Base-by-base conservation (phyloP, 2,888 invertebrate genomes). In the Lochmaea capreae region DNA sequence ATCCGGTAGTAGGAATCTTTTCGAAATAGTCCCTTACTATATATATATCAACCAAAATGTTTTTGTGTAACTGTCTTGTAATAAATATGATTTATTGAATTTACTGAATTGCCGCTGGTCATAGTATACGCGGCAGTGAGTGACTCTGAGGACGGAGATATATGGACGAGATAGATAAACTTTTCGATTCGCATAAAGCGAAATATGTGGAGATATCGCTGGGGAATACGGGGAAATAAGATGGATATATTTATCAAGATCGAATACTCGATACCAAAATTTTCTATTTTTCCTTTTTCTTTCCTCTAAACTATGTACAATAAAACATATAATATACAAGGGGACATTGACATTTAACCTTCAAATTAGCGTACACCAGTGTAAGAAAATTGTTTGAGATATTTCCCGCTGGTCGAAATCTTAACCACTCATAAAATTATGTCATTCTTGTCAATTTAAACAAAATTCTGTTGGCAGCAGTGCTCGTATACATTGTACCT, bases 71-170 rank as follows among this genome's bases (percentile, higher is more conserved):
- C 65, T 58, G 58, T 67, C 69, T 66, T 52, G 67, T 73, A 67
- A 73, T 72, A 72, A 68, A 75, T 83, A 81, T 84, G 85, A 85
- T 85, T 85, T 85, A 85, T 85, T 84, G 84, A 85, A 85, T 85
- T 84, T 85, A 80, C 81, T 83, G 81, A 83, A 84, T 81, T 80
- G 82, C 80, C 78, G 79, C 76, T 78, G 77, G 79, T 79, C 81
- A 78, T 77, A 54, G 26, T 54, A 65, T 82, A 81, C 81, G 78
- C 43, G 12, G 43, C n/a, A 43, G 67, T 46, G 67, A 67, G 43
- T 33, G 49, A 33, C 52, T 59, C 67, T 67, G 67, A 68, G 52
- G 68, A 71, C 65, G 65, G 81, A 83, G 85, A 85, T 85, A 82
- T 83, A 85, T 83, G 65, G 71, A 26, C 71, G 80, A 81, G 76